These are phyloP conservation scores for Hydrophis major DNA, from an alignment of 2,797 vertebrate genomes.

Conservation along the genomic window DNA sequence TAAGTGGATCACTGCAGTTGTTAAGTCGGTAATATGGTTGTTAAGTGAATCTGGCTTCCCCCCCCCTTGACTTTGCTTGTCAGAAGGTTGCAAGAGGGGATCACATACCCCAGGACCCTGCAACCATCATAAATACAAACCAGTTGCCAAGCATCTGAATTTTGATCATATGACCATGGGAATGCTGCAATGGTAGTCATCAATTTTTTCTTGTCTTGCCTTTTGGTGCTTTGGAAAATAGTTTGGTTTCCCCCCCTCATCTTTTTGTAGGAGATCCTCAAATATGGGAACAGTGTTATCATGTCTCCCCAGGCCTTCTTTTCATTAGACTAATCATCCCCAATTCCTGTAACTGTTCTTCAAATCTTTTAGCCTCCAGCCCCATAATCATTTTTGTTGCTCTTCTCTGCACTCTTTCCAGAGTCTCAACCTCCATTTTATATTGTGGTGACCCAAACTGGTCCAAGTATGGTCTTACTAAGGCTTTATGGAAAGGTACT, in stretches of 20 bases:
- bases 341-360: neutral
- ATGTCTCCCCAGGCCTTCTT: neutral
- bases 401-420: neutral
- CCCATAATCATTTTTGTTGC: neutral
- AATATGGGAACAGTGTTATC: neutral
- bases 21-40: neutral
- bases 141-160: neutral
- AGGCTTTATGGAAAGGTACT: neutral
- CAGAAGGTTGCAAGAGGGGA: neutral
- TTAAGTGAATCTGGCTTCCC: neutral
- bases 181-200: neutral
- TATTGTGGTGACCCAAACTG: neutral
- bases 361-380: neutral
- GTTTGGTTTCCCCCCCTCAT: neutral
- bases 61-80: neutral
- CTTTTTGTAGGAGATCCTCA: neutral
- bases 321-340: neutral
- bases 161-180: neutral
- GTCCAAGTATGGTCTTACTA: neutral
- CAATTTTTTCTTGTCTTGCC: neutral
- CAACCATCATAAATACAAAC: neutral
- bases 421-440: neutral
- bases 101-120: accelerated
- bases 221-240: neutral
- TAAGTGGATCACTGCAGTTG: neutral